Percentiles rank a stretch among this genome's conserved stretches.
Evolutionary conservation across 2,888 invertebrate species (phyloP).

Genomic region (Sinelater perroti): DNA sequence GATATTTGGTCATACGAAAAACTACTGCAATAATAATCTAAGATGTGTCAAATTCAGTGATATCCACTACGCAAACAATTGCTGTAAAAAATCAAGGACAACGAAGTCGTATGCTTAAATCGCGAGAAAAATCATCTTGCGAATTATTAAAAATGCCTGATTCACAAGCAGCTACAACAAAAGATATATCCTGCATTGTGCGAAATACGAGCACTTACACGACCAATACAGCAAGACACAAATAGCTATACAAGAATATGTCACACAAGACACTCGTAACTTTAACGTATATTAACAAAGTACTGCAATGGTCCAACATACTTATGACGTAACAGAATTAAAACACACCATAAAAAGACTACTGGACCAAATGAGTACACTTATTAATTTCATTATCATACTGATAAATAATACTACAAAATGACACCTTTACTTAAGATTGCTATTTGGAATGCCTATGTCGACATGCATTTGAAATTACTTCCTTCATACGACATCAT

Average conservation of each 20-base stretch:
- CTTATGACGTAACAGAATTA: not conserved
- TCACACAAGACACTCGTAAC: not conserved
- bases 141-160: not conserved
- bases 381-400: too few relatives aligned
- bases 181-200: too few relatives aligned
- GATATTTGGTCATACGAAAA: not conserved
- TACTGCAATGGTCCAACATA: not conserved
- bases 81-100: not conserved
- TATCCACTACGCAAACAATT: not conserved
- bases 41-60: not conserved
- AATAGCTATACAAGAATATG: not conserved
- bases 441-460: not conserved
- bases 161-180: not conserved
- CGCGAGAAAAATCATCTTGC: not conserved
- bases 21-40: not conserved
- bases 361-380: too few relatives aligned
- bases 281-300: not conserved
- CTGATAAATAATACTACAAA: too few relatives aligned
- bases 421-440: not conserved
- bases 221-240: not conserved
- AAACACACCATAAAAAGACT: too few relatives aligned
- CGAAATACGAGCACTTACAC: too few relatives aligned
- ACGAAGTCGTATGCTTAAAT: too few relatives aligned
- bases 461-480: not conserved
- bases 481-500: not conserved